Percentiles rank a stretch among this genome's conserved stretches.
Conservation (phyloP, 53 echinoderm and acorn worm species). For the Stichopus horrens region DNA sequence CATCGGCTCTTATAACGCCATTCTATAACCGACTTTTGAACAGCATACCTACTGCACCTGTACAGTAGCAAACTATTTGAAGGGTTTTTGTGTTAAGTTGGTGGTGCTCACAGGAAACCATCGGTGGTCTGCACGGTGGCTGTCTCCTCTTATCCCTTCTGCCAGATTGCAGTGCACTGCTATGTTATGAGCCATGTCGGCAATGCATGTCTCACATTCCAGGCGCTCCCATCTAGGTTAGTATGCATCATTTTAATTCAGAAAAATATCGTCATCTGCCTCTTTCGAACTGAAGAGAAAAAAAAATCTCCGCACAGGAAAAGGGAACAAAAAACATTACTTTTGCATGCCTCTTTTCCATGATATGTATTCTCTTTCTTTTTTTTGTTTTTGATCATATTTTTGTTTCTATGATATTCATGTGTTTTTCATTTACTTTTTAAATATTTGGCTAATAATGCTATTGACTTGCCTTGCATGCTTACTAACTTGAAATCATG, state of each 20-base stretch:
- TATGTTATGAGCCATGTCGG: constrained; percentile 55
- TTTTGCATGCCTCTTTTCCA: too few species aligned
- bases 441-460: too few species aligned
- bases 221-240: constrained; percentile 89
- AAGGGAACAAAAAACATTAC: too few species aligned
- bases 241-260: constrained; percentile 55
- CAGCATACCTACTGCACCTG: not conserved
- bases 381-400: too few species aligned
- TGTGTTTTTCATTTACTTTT: too few species aligned
- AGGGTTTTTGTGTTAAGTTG: constrained; percentile 3
- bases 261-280: not conserved
- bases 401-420: too few species aligned
- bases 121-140: constrained; percentile 8
- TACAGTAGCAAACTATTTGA: constrained; percentile 27
- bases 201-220: constrained; percentile 90
- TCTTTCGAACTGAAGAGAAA: too few species aligned
- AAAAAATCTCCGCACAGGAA: not conserved
- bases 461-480: too few species aligned
- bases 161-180: constrained; percentile 43
- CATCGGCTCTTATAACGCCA: constrained; percentile 20
- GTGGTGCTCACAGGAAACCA: constrained; percentile 30
- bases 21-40: constrained; percentile 32
- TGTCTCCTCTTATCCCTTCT: constrained; percentile 20
- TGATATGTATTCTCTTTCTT: too few species aligned
- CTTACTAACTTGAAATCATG: too few species aligned